These are phyloP conservation scores for Cyclopterus lumpus DNA, from an alignment of 2,797 vertebrate genomes.

Conservation along the genomic window DNA sequence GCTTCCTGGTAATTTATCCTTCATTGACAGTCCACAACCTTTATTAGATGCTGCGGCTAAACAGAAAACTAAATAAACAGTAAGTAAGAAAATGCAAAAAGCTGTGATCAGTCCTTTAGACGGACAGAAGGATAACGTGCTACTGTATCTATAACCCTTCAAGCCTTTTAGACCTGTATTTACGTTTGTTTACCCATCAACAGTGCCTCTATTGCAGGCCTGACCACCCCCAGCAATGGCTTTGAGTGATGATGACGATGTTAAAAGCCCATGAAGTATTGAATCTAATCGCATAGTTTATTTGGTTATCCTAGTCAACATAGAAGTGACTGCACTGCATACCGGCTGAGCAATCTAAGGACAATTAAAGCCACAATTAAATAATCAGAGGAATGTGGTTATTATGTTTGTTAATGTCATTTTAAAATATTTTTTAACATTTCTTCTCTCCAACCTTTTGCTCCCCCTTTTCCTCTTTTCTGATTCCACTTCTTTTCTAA, in stretches of 20 bases:
- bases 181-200: slow-evolving; percentile 8
- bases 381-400: slow-evolving; percentile 2
- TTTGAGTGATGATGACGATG: slow-evolving; percentile 6
- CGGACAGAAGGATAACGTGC: not conserved
- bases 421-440: not conserved
- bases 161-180: not conserved
- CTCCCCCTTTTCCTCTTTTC: not conserved
- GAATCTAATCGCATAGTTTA: not conserved
- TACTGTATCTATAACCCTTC: not conserved
- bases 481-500: not conserved
- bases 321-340: not conserved
- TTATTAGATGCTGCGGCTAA: not conserved
- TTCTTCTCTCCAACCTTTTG: not conserved
- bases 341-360: not conserved
- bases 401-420: slow-evolving; percentile 10
- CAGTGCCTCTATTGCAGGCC: not conserved
- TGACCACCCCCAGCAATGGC: not conserved
- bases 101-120: not conserved
- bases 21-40: not conserved
- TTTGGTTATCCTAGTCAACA: not conserved
- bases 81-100: not conserved
- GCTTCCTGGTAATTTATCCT: not conserved
- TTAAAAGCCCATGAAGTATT: slow-evolving; percentile 23
- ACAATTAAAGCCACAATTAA: not conserved
- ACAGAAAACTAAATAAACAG: not conserved